Conservation (phyloP, 1,140 invertebrate species). For the Chironomus striatipennis region DNA sequence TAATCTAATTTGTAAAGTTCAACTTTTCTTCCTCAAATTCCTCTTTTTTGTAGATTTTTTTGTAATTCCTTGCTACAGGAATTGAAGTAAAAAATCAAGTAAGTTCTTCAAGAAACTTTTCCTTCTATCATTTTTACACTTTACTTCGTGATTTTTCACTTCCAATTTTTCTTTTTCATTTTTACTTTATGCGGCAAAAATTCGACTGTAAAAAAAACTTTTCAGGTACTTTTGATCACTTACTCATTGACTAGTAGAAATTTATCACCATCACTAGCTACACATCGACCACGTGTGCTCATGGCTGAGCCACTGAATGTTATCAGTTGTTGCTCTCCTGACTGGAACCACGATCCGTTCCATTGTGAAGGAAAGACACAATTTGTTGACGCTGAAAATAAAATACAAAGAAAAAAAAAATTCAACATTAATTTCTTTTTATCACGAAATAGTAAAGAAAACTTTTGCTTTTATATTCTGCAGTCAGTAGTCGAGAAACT, state of each 20-base stretch:
- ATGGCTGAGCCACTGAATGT: slow-evolving; percentile 58
- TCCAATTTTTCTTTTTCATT: too few species aligned
- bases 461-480: neutral
- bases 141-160: neutral
- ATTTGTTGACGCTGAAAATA: slow-evolving; percentile 38
- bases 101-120: neutral
- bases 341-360: slow-evolving; percentile 70
- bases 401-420: neutral
- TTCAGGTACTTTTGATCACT: slow-evolving; percentile 38
- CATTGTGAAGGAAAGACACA: slow-evolving; percentile 62
- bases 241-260: slow-evolving; percentile 66
- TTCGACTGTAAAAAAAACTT: neutral
- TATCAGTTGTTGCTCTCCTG: slow-evolving; percentile 62
- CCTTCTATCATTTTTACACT: neutral
- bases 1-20: slow-evolving; percentile 23
- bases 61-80: too few species aligned
- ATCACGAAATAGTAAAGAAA: neutral
- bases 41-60: neutral
- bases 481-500: neutral
- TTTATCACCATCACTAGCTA: slow-evolving; percentile 66
- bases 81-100: too few species aligned
- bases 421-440: slow-evolving; percentile 15
- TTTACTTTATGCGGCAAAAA: neutral
- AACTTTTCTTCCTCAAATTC: neutral
- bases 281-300: slow-evolving; percentile 62